Conservation (phyloP, 2,113 vertebrate genomes). For the Regulus satrapa region DNA sequence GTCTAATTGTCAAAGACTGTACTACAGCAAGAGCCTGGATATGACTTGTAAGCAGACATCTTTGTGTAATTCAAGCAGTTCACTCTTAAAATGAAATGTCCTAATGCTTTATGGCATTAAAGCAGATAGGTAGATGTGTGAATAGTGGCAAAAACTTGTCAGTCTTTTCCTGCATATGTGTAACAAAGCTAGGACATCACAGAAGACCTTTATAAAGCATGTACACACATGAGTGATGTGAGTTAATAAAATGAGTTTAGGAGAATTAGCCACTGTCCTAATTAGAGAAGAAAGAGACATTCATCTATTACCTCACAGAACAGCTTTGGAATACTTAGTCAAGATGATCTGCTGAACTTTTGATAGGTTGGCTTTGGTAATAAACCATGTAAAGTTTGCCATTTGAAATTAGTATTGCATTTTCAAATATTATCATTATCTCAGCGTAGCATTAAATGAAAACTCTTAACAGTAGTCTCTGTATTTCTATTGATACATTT, state of each 20-base stretch:
- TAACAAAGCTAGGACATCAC: not conserved
- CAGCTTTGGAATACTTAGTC: not conserved
- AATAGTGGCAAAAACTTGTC: not conserved
- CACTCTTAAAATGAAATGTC: not conserved
- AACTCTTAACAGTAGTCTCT: not conserved
- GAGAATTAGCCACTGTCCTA: not conserved
- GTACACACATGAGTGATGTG: not conserved
- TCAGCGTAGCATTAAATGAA: not conserved
- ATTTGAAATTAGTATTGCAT: not conserved
- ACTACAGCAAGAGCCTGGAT: not conserved
- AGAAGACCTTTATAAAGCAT: not conserved
- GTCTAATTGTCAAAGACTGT: not conserved
- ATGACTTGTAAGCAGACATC: not conserved
- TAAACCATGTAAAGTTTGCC: not conserved
- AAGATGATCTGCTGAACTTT: not conserved
- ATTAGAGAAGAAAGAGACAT: not conserved
- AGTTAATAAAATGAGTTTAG: not conserved
- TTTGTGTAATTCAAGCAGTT: not conserved
- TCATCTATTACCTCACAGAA: not conserved
- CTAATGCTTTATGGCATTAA: not conserved
- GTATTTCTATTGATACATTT: not conserved
- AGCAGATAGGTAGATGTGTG: not conserved
- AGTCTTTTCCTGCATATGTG: not conserved
- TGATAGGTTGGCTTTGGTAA: not conserved
- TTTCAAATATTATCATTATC: not conserved